A percentile compares a stretch with the other conserved stretches of the same genome.
These are phyloP conservation scores for Anadara kagoshimensis DNA, from an alignment of 1,140 invertebrate species.

Conservation along the genomic window DNA sequence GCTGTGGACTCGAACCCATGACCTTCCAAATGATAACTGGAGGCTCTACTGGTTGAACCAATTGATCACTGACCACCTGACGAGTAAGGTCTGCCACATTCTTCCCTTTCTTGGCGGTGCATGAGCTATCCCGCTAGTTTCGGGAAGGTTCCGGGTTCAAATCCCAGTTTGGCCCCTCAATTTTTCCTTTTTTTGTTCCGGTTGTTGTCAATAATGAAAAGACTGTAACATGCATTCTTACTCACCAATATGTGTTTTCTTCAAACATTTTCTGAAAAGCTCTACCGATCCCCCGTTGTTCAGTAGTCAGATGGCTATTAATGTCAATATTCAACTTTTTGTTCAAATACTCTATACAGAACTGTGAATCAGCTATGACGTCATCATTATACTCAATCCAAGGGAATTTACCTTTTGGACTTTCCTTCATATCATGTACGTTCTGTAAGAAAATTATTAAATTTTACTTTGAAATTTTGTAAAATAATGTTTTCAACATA, in stretches of 20 bases:
- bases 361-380: slow-evolving; percentile 70
- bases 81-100: too few species aligned
- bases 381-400: slow-evolving; percentile 74
- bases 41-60: too few species aligned
- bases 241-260: slow-evolving; percentile 69
- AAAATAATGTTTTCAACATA: too few species aligned
- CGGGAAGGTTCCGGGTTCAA: too few species aligned
- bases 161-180: too few species aligned
- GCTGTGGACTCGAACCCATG: too few species aligned
- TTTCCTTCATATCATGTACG: background rate
- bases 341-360: slow-evolving; percentile 68
- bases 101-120: too few species aligned
- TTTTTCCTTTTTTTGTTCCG: too few species aligned
- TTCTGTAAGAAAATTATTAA: background rate
- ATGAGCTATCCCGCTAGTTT: too few species aligned
- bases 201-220: too few species aligned
- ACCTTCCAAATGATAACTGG: too few species aligned
- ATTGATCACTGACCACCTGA: too few species aligned
- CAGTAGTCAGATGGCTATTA: slow-evolving; percentile 44
- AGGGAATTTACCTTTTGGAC: slow-evolving; percentile 54
- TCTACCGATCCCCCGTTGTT: slow-evolving; percentile 49
- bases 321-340: slow-evolving; percentile 59
- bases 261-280: slow-evolving; percentile 66
- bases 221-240: background rate
- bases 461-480: background rate